A percentile compares a stretch with the other conserved stretches of the same genome.
phyloP scores from a whole-genome alignment of 2,113 vertebrate species.

The Plecturocebus donacophilus region DNA sequence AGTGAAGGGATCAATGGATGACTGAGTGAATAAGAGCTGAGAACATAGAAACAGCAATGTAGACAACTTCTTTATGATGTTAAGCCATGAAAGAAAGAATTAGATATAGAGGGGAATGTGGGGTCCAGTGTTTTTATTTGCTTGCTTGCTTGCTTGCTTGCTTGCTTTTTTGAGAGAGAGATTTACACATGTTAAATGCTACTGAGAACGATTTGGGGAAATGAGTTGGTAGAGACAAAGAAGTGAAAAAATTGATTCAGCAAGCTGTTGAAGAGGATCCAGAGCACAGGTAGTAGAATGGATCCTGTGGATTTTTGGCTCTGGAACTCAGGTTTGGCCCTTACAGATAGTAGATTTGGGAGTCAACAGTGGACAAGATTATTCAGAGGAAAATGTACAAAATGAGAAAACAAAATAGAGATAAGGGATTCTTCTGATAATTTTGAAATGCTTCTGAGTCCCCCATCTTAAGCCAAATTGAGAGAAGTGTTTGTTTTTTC shows the following conservation, averaged over 20 bases:
- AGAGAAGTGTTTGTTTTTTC: not conserved
- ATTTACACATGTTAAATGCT: not conserved
- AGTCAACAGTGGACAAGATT: not conserved
- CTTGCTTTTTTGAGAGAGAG: not conserved
- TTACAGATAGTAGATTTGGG: not conserved
- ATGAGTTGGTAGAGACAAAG: not conserved
- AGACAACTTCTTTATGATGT: slow-evolving; percentile 3
- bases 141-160: slow-evolving; percentile 26
- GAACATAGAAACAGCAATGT: slow-evolving; percentile 25
- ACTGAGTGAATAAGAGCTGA: not conserved
- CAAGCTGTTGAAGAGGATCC: not conserved
- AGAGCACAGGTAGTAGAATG: not conserved
- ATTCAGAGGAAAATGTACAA: slow-evolving; percentile 10
- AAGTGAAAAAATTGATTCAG: not conserved
- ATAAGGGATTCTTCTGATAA: not conserved
- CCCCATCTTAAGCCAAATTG: slow-evolving; percentile 28
- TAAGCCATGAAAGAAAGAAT: not conserved
- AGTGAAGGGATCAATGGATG: not conserved
- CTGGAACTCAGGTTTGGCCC: slow-evolving; percentile 16
- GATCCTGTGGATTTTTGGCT: not conserved
- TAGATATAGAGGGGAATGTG: not conserved
- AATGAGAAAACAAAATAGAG: not conserved
- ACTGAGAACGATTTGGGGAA: not conserved
- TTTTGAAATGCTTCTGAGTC: slow-evolving; percentile 45
- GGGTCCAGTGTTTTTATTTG: not conserved